phyloP scores from a whole-genome alignment of 1,140 invertebrate species.

The Drosophila guanche region DNA sequence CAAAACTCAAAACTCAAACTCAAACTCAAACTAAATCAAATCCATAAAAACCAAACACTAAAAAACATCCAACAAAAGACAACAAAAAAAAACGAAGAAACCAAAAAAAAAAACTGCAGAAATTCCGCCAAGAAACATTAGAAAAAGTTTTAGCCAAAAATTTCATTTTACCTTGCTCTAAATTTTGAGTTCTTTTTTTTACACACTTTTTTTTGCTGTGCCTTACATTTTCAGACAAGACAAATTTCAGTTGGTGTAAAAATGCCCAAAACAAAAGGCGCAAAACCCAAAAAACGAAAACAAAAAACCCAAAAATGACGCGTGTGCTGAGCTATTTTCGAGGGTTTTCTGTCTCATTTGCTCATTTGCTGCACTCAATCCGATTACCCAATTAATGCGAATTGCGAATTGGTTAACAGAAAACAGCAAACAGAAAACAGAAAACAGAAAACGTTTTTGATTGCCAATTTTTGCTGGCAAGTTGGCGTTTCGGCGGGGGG shows the following conservation, averaged over 20 bases:
- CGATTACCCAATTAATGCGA: conserved; percentile 45
- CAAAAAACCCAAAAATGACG: conserved; percentile 28
- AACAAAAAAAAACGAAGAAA: conserved; percentile 6
- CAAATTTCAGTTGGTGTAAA: conserved; percentile 19
- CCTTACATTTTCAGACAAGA: neutral
- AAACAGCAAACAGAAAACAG: conserved; percentile 1
- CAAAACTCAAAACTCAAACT: too few species aligned
- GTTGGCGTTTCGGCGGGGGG: conserved; percentile 40
- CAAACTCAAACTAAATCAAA: neutral
- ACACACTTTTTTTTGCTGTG: conserved; percentile 4
- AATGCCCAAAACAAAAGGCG: conserved; percentile 1
- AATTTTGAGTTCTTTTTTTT: neutral
- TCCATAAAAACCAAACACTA: neutral
- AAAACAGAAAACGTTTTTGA: conserved; percentile 36
- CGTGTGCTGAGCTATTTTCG: conserved; percentile 57
- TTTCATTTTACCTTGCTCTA: neutral
- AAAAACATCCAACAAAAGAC: neutral
- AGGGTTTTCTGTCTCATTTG: conserved; percentile 29
- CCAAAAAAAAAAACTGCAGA: conserved; percentile 5
- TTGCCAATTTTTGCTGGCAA: conserved; percentile 42
- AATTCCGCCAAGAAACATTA: neutral
- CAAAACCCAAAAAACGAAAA: neutral
- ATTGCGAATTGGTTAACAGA: conserved; percentile 32
- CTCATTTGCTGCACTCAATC: conserved; percentile 35
- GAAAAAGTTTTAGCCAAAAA: neutral